phyloP scores from a whole-genome alignment of 2,113 vertebrate species.

The Smithornis capensis region DNA sequence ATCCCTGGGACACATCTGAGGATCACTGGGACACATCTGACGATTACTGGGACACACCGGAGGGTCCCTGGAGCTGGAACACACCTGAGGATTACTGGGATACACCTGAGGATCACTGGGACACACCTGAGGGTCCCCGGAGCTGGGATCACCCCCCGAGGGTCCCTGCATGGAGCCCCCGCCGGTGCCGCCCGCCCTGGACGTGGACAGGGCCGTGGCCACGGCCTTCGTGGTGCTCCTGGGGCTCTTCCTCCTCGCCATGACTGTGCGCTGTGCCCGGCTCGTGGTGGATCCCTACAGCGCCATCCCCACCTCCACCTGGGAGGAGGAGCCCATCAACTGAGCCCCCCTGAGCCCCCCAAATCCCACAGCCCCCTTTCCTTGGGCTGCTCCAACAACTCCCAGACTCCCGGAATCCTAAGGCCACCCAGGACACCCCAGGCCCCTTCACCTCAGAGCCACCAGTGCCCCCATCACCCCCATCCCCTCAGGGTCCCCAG shows the following conservation, averaged over 20 bases:
- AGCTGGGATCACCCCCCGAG: background rate
- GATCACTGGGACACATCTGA: background rate
- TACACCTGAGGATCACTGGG: background rate
- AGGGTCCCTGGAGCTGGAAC: background rate
- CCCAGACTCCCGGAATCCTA: too few relatives aligned
- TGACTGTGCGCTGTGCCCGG: slow-evolving; percentile 85
- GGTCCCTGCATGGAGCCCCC: slow-evolving; percentile 71
- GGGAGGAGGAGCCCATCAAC: slow-evolving; percentile 79
- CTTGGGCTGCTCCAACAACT: accelerated
- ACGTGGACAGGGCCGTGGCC: slow-evolving; percentile 87
- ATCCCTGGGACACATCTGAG: background rate
- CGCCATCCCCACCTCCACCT: slow-evolving; percentile 83
- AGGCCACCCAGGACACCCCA: too few relatives aligned
- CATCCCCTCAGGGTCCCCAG: background rate
- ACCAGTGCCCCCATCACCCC: too few relatives aligned
- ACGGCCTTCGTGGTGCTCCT: slow-evolving; percentile 80
- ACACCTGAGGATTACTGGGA: background rate
- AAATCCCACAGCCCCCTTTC: background rate
- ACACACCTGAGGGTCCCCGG: background rate
- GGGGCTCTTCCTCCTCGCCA: slow-evolving; percentile 80
- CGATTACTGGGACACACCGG: background rate
- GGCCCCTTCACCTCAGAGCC: background rate
- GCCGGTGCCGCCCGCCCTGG: slow-evolving; percentile 63
- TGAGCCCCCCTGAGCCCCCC: accelerated
- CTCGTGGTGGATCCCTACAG: slow-evolving; percentile 88